Percentiles rank a stretch among this genome's conserved stretches.
phyloP scores from a whole-genome alignment of 2,797 vertebrate genomes.

The Nyctibius grandis region DNA sequence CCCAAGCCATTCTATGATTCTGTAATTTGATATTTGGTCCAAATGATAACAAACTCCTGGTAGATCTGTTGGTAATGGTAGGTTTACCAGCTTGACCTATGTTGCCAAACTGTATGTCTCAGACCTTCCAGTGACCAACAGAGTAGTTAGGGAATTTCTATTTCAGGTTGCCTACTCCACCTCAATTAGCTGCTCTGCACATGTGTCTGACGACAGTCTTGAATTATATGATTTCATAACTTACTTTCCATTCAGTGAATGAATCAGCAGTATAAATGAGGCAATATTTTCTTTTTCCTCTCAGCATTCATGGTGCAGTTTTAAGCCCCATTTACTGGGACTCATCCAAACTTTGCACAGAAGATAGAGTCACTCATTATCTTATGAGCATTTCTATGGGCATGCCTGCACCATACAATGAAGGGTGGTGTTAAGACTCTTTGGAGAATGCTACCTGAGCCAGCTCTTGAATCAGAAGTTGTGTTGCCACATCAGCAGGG shows the following conservation, averaged over 20 bases:
- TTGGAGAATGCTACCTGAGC: background rate
- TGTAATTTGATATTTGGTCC: background rate
- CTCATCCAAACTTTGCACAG: background rate
- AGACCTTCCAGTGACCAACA: background rate
- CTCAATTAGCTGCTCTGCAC: background rate
- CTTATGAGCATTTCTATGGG: background rate
- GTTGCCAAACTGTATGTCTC: background rate
- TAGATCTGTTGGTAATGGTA: background rate
- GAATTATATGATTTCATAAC: background rate
- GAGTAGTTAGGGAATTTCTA: background rate
- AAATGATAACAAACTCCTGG: background rate
- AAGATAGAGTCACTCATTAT: background rate
- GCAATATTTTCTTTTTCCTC: background rate
- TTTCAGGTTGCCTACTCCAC: background rate
- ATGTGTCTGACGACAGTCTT: background rate
- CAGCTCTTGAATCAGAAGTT: background rate
- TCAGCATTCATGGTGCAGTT: background rate
- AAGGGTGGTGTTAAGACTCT: background rate
- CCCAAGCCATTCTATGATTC: background rate
- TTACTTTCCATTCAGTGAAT: background rate
- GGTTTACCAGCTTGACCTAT: background rate
- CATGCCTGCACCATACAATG: background rate
- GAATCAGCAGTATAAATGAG: conserved; percentile 16
- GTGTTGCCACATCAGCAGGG: background rate
- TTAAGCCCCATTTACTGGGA: background rate